Base-by-base conservation (phyloP, 2,888 invertebrate genomes). In the Masnerella sp. region DNA sequence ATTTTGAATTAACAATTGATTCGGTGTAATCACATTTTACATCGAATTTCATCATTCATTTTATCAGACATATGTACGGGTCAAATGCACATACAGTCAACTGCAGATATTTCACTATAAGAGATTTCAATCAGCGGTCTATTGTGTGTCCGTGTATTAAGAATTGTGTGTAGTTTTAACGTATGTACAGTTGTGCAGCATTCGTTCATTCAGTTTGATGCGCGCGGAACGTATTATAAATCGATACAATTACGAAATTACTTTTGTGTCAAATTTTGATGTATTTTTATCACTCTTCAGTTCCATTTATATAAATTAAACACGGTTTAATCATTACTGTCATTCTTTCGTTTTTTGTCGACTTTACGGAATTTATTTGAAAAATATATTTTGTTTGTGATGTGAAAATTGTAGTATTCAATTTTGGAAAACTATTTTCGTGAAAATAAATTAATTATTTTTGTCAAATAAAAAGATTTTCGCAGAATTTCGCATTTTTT, bases 161-260 rank as follows among this genome's bases (percentile, higher is more conserved):
- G 62, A 62, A 62, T 51, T 62, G 42, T 51, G 17, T 62, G 62
- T 62, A 62, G 42, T 62, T 62, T 62, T 62, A 62, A 62, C 51
- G 32, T 51, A 62, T 51, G 32, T 49, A 15, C 15, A 59, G 61
- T 49, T 42, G 18, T 30, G 15, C 20, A 28, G 42, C 11, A 30
- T n/a, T n/a, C n/a, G n/a, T 56, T 28, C 51, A 42, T 42, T 32
- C 30, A 34, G 40, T 61, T 49, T 30, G 20, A 49, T 49, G 28
- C 40, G 9, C 20, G 5, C 3, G 14, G 11, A 49, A 32, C 42
- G 22, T 42, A 40, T 22, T 51, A 42, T 22, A 34, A 40, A 62
- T 62, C 34, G 42, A 61, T 49, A 30, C 47, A 61, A 49, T 47
- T 61, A 61, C 15, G 14, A 22, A 59, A 59, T 36, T 45, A 43